These are phyloP conservation scores for Deilephila porcellus DNA, from an alignment of 2,888 invertebrate genomes.

Conservation along the genomic window DNA sequence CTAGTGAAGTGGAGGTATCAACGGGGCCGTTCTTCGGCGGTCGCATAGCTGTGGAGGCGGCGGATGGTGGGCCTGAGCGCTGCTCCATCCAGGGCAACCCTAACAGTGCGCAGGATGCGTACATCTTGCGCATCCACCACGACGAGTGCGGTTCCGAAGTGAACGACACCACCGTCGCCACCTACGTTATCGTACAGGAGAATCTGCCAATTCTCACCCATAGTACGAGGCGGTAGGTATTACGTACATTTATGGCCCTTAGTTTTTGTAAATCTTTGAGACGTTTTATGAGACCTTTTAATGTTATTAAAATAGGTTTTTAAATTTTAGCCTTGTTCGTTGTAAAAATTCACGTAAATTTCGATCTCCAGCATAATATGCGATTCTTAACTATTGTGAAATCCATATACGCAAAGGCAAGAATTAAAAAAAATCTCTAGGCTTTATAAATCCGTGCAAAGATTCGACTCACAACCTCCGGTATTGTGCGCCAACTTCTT, in stretches of 20 bases:
- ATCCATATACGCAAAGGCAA: too few species aligned
- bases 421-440: too few species aligned
- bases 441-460: too few species aligned
- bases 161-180: conserved; percentile 91
- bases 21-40: conserved; percentile 93
- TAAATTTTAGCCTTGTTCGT: too few species aligned
- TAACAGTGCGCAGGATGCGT: conserved; percentile 88
- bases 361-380: too few species aligned
- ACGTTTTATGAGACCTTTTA: neutral
- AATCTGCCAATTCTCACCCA: conserved; percentile 93
- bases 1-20: conserved; percentile 92
- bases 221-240: conserved; percentile 87
- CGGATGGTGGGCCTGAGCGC: conserved; percentile 87
- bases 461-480: too few species aligned
- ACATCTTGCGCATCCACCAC: conserved; percentile 90
- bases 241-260: conserved; percentile 6
- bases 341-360: too few species aligned
- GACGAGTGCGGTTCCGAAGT: conserved; percentile 90
- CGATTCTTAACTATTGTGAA: too few species aligned
- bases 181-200: conserved; percentile 93
- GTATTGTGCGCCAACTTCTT: too few species aligned
- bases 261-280: neutral
- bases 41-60: conserved; percentile 89
- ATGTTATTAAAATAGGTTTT: neutral
- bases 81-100: conserved; percentile 91